Evolutionary conservation across 2,113 vertebrate species (phyloP).

Genomic region (Meles meles): DNA sequence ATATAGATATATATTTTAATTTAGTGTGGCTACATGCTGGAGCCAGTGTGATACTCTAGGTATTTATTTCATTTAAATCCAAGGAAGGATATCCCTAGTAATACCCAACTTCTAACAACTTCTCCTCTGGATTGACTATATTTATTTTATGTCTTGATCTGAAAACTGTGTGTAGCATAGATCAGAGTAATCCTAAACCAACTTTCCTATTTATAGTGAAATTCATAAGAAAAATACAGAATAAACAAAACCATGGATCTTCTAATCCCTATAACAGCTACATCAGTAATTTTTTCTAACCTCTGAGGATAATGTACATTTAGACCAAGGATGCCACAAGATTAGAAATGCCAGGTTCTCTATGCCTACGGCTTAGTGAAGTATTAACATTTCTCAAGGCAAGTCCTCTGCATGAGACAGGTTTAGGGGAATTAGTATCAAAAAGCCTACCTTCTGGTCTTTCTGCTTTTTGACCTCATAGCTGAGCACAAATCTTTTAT

Average conservation of each 20-base stretch:
- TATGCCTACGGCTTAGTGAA: slow-evolving; percentile 22
- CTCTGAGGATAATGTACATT: slow-evolving; percentile 47
- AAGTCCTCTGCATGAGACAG: not conserved
- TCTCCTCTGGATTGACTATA: not conserved
- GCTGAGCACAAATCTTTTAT: not conserved
- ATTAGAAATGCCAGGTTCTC: slow-evolving; percentile 16
- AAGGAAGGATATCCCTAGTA: not conserved
- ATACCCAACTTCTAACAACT: not conserved
- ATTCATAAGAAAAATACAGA: not conserved
- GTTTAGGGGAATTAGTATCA: not conserved
- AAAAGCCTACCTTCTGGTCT: not conserved
- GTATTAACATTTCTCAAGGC: slow-evolving; percentile 37
- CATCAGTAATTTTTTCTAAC: not conserved
- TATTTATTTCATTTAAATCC: slow-evolving; percentile 7
- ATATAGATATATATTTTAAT: not conserved
- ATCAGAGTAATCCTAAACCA: not conserved
- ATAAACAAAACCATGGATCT: slow-evolving; percentile 28
- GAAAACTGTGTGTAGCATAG: not conserved
- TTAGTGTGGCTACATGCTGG: not conserved
- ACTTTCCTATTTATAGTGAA: not conserved
- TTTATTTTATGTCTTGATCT: not conserved
- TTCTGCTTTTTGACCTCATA: slow-evolving; percentile 3
- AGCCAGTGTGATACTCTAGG: not conserved
- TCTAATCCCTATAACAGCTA: not conserved
- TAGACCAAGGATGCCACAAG: not conserved